Percentiles rank a stretch among this genome's conserved stretches.
Evolutionary conservation across 1,140 invertebrate genomes (phyloP).

Genomic region (Sycobia sp.): DNA sequence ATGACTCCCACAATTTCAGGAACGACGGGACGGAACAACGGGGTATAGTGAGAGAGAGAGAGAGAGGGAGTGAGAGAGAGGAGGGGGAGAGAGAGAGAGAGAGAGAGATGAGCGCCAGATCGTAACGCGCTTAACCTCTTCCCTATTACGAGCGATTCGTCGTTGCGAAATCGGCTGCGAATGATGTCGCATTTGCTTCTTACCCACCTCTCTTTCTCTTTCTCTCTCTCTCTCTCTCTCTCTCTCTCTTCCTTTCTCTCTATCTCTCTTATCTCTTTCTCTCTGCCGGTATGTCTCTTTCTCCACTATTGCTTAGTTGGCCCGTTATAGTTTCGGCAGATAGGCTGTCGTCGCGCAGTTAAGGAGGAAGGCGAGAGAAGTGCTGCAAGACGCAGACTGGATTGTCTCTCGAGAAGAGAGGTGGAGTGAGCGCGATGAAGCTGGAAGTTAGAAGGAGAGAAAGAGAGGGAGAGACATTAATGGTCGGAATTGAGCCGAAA

Average conservation of each 20-base stretch:
- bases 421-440: not conserved
- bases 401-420: conserved; percentile 5
- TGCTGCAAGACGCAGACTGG: not conserved
- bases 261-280: too few species aligned
- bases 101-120: not conserved
- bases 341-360: not conserved
- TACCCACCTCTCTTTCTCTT: too few species aligned
- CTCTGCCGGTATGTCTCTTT: too few species aligned
- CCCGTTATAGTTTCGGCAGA: not conserved
- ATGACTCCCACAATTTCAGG: not conserved
- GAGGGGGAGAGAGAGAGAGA: not conserved
- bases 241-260: too few species aligned
- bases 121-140: not conserved
- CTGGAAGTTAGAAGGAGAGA: not conserved
- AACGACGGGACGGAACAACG: not conserved
- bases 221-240: too few species aligned
- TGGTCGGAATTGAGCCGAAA: not conserved
- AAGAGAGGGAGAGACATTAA: not conserved
- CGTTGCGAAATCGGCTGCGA: conserved; percentile 11
- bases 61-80: too few species aligned
- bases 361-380: not conserved
- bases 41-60: too few species aligned
- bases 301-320: not conserved
- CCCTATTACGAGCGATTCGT: conserved; percentile 2
- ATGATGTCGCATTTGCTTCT: conserved; percentile 12